Evolutionary conservation across 2,113 vertebrate genomes (phyloP).

Genomic region (Microcebus jonahi): DNA sequence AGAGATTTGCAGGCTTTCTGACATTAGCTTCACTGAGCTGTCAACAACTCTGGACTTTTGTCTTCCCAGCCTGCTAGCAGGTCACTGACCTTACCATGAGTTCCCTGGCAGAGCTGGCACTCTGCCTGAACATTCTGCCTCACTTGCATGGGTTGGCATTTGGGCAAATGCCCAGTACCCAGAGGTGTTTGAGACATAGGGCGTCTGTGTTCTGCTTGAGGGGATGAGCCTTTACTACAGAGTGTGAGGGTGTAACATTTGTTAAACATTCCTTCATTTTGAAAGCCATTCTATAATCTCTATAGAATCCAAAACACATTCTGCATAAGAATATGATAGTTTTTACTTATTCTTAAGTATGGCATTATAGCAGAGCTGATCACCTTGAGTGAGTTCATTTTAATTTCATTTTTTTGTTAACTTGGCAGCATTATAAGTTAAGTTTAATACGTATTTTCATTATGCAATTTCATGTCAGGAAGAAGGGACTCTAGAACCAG

Average conservation of each 20-base stretch:
- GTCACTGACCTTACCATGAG: rapidly evolving
- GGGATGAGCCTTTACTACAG: neutral
- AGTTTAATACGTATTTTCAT: neutral
- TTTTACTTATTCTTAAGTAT: neutral
- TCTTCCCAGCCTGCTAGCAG: rapidly evolving
- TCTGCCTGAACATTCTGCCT: rapidly evolving
- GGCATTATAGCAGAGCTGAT: neutral
- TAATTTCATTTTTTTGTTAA: neutral
- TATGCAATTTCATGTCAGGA: constrained; percentile 57
- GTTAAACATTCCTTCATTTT: too few relatives aligned
- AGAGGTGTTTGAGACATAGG: neutral
- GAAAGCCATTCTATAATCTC: neutral
- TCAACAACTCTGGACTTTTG: neutral
- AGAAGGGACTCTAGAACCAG: constrained; percentile 50
- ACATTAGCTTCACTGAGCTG: neutral
- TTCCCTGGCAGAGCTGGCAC: neutral
- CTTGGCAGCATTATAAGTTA: neutral
- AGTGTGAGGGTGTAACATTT: rapidly evolving
- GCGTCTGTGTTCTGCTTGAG: neutral
- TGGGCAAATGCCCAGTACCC: neutral
- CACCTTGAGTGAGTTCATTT: neutral
- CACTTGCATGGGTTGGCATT: neutral
- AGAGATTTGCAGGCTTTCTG: neutral
- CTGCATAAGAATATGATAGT: neutral
- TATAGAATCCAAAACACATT: neutral